Conservation (phyloP, 2,888 invertebrate species). For the Hirtodrosophila trivittata region DNA sequence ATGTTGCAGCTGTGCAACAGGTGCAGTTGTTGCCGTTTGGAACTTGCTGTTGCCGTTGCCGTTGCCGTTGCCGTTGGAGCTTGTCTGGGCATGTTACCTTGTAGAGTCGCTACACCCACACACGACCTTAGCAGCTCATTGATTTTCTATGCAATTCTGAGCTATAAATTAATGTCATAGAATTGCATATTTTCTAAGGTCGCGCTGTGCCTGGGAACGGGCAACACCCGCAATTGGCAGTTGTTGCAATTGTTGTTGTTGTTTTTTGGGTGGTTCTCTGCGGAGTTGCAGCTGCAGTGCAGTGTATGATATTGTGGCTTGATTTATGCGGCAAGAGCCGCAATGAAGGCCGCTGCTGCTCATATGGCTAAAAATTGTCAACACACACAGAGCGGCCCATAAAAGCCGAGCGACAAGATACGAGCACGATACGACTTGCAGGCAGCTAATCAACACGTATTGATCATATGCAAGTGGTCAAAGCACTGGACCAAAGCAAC, state of each 20-base stretch:
- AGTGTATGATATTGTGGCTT: conserved; percentile 23
- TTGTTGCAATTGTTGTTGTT: conserved; percentile 2
- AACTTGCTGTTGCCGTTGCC: conserved; percentile 5
- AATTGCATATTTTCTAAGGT: conserved; percentile 76
- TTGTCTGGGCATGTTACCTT: conserved; percentile 21
- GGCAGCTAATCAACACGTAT: conserved; percentile 72
- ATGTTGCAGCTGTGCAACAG: conserved; percentile 48
- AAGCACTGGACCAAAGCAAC: conserved; percentile 25
- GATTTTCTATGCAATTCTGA: conserved; percentile 57
- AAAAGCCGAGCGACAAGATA: conserved; percentile 71
- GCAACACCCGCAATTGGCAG: conserved; percentile 70
- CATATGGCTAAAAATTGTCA: conserved; percentile 76
- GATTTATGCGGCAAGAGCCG: conserved; percentile 70
- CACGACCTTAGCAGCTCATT: conserved; percentile 65
- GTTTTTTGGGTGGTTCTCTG: conserved; percentile 6
- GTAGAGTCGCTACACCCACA: conserved; percentile 61
- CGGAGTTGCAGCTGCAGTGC: conserved; percentile 47
- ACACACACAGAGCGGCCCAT: conserved; percentile 71
- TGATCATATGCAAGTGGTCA: conserved; percentile 74
- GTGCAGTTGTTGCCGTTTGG: conserved; percentile 31
- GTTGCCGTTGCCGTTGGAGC: conserved; percentile 7
- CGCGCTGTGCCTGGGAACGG: conserved; percentile 52
- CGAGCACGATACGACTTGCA: conserved; percentile 44
- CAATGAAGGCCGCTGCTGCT: conserved; percentile 71
- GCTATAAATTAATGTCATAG: conserved; percentile 62